Conservation (phyloP, 2,113 vertebrate species). For the Oncorhynchus masou region DNA sequence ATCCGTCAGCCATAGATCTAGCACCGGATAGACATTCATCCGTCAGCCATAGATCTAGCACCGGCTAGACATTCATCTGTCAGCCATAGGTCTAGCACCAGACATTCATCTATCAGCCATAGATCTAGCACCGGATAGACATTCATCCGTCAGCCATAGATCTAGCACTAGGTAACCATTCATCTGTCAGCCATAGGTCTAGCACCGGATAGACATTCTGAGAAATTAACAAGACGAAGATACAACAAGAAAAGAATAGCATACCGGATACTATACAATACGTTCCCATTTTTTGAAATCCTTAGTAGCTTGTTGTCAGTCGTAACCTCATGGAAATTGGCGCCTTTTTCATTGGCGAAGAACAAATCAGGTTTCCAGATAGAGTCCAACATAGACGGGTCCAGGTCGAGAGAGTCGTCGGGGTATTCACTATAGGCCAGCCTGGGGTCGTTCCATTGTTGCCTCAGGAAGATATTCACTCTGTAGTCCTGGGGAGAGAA, state of each 20-base stretch:
- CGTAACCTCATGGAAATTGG: constrained; percentile 98
- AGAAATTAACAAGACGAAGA: constrained; percentile 28
- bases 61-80: too few relatives aligned
- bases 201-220: constrained; percentile 33
- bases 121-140: too few relatives aligned
- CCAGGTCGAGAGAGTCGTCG: constrained; percentile 93
- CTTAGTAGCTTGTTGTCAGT: constrained; percentile 97
- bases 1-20: too few relatives aligned
- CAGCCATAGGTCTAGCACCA: too few relatives aligned
- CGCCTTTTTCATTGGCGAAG: constrained; percentile 98
- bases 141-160: too few relatives aligned
- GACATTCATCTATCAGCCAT: too few relatives aligned
- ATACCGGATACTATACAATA: constrained; percentile 98
- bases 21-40: too few relatives aligned
- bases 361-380: constrained; percentile 99
- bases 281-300: constrained; percentile 94
- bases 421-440: constrained; percentile 96
- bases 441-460: constrained; percentile 98
- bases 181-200: too few relatives aligned
- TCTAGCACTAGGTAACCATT: too few relatives aligned
- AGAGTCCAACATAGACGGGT: constrained; percentile 98
- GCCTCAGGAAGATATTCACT: constrained; percentile 96
- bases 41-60: too few relatives aligned
- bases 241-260: background rate
- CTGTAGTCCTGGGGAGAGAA: constrained; percentile 84